Base-by-base conservation (phyloP, 2,113 vertebrate genomes). In the Notiomystis cincta region DNA sequence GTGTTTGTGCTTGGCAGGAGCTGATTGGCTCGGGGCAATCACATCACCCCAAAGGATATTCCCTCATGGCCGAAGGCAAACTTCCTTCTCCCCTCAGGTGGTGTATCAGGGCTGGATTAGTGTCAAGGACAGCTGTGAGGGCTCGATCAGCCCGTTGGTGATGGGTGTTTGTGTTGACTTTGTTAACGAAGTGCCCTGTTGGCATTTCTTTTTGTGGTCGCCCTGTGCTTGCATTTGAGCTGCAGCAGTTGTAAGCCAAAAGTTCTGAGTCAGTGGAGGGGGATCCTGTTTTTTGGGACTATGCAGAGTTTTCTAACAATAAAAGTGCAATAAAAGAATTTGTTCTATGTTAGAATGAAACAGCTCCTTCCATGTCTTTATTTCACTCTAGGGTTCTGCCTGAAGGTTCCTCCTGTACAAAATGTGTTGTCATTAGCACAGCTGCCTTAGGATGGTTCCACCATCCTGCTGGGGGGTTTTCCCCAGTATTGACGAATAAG, bases 291-390 rank as follows among this genome's bases (percentile, higher is more conserved):
- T 60, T 90, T 77, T 57, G 64, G 96, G 80, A 91, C 97, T 97
- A 96, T 97, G 97, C 97, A 97, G 97, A 76, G 12, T 96, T 97
- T 97, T 97, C 85, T 97, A 94, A 91, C 97, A 92, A n/a, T n/a
- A n/a, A n/a, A n/a, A n/a, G 98, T 98, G 98, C 98, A 98, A 98
- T 98, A 98, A 98, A 98, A 97, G 78, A 96, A 95, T 98, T 98
- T 98, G 96, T 98, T 98, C 95, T 97, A 96, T 60, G 64, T 95
- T 95, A 96, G 77, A 92, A 73, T 97, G n/a, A n/a, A 79, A 65
- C 67, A 9, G 44, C 50, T 70, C 27, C 61, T 47, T n/a, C 64
- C 1, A 1, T 31, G 38, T n/a, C 19, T 51, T 95, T 19, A 25
- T 70, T 86, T 38, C 4, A 0, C 50, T 35, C 33, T 4, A 2